Percentiles rank a stretch among this genome's conserved stretches.
Evolutionary conservation across 2,113 vertebrate species (phyloP).

Genomic region (Patagioenas fasciata): DNA sequence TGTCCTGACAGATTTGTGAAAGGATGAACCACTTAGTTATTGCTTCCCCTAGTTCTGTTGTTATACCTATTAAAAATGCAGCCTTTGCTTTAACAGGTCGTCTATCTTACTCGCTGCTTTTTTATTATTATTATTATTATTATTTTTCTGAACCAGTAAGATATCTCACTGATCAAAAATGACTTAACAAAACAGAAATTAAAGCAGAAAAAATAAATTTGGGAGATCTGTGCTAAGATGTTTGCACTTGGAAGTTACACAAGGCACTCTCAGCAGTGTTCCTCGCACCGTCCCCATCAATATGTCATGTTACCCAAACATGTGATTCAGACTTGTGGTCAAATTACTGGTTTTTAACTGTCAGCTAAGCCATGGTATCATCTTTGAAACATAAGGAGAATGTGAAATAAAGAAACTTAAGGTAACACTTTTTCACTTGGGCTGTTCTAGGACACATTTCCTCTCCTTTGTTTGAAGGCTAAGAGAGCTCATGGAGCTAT

Average conservation of each 20-base stretch:
- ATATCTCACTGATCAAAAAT: background rate
- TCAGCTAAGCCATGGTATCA: background rate
- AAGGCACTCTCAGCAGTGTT: background rate
- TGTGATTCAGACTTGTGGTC: background rate
- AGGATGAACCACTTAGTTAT: background rate
- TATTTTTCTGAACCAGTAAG: background rate
- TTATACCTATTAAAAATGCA: background rate
- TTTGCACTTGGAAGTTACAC: background rate
- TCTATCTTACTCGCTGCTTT: background rate
- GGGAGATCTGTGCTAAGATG: background rate
- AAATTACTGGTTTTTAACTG: background rate
- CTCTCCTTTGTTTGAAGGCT: background rate
- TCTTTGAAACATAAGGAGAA: background rate
- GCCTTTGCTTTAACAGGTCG: background rate
- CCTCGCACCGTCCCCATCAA: background rate
- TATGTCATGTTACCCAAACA: background rate
- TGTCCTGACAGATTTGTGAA: background rate
- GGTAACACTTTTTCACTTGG: background rate
- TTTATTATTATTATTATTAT: background rate
- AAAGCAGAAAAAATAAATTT: background rate
- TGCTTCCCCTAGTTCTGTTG: background rate
- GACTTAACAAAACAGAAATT: slow-evolving; percentile 6
- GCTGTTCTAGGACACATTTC: background rate
- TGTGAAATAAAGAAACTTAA: background rate
- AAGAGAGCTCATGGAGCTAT: background rate